Evolutionary conservation across 2,113 vertebrate genomes (phyloP).

Genomic region (Noturus placidus): DNA sequence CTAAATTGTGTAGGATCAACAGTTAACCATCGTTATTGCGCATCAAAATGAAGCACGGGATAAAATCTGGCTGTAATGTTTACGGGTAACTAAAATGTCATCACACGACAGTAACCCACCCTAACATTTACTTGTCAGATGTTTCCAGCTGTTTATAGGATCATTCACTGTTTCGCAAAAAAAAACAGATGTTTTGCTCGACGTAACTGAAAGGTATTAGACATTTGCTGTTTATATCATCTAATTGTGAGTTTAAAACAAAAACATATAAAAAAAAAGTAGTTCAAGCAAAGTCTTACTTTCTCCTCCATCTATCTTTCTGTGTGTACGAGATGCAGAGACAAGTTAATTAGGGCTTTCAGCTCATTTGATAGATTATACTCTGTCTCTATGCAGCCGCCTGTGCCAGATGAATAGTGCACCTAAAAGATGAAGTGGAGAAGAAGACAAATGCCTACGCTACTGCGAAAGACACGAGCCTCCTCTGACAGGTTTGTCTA

Average conservation of each 20-base stretch:
- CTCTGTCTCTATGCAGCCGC: constrained; percentile 1
- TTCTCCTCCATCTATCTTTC: constrained; percentile 12
- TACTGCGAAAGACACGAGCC: constrained; percentile 9
- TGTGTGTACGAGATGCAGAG: constrained; percentile 29
- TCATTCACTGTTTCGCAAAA: constrained; percentile 10
- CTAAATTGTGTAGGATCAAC: neutral
- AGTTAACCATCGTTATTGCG: neutral
- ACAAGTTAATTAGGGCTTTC: constrained; percentile 62
- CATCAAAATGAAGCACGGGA: neutral
- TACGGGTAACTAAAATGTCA: constrained; percentile 21
- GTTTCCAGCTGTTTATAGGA: constrained; percentile 30
- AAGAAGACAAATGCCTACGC: constrained; percentile 10
- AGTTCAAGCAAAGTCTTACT: constrained; percentile 12
- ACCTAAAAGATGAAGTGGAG: constrained; percentile 25
- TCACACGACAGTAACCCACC: constrained; percentile 15
- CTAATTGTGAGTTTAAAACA: constrained; percentile 4
- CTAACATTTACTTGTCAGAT: constrained; percentile 35
- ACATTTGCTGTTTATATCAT: constrained; percentile 12
- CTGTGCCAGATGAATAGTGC: constrained; percentile 30
- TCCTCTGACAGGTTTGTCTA: neutral
- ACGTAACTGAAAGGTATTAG: constrained; percentile 19
- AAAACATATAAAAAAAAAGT: neutral
- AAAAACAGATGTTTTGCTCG: constrained; percentile 18
- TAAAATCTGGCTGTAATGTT: constrained; percentile 15
- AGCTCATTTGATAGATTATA: constrained; percentile 57